phyloP scores from a whole-genome alignment of 2,888 invertebrate genomes.

The Megamerina dolium region DNA sequence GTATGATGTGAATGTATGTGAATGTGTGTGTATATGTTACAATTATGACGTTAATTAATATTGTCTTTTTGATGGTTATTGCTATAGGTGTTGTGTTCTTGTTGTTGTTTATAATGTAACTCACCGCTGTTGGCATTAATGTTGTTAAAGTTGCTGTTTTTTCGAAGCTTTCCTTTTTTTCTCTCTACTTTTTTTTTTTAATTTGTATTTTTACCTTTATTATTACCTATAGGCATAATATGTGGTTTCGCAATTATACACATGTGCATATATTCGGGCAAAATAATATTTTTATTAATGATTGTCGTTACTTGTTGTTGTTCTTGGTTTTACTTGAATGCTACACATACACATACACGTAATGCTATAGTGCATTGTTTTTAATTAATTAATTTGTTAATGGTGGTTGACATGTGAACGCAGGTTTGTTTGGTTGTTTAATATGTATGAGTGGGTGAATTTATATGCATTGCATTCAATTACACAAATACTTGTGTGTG shows the following conservation, averaged over 20 bases:
- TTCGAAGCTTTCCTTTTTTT: background rate
- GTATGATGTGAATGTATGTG: conserved; percentile 4
- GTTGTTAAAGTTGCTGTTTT: conserved; percentile 3
- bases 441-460: too few relatives aligned
- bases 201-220: background rate
- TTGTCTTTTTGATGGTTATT: too few relatives aligned
- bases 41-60: too few relatives aligned
- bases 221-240: too few relatives aligned
- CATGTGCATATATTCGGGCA: background rate
- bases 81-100: too few relatives aligned
- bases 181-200: conserved; percentile 3
- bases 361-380: background rate
- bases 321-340: conserved; percentile 9
- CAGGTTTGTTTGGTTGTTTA: background rate
- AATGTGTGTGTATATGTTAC: conserved; percentile 1
- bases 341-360: background rate
- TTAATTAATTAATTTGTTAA: background rate
- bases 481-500: too few relatives aligned
- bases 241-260: too few relatives aligned
- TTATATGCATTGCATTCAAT: too few relatives aligned
- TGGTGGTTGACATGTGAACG: background rate
- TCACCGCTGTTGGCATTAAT: too few relatives aligned
- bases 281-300: conserved; percentile 4
- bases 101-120: too few relatives aligned
- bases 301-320: conserved; percentile 6